Conservation (phyloP, 2,113 vertebrate species). For the Gallinago paraguaiae region DNA sequence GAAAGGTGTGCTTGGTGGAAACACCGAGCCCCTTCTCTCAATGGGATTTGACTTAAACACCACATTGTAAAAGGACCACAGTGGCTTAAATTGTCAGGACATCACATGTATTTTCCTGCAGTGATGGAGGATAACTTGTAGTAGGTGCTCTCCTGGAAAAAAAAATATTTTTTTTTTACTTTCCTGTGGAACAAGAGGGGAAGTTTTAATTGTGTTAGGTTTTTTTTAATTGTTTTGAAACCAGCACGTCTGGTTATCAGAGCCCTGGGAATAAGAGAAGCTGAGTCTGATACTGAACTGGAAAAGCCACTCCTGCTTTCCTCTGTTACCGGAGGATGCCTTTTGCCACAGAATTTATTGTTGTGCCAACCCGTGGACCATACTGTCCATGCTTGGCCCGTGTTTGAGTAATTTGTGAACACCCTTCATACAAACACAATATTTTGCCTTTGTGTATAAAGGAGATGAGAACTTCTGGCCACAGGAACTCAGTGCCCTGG, state of each 20-base stretch:
- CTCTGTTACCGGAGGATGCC: neutral
- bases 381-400: neutral
- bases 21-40: fast-evolving
- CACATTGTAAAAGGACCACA: neutral
- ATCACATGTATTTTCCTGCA: neutral
- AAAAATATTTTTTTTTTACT: neutral
- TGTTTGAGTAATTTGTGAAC: no score
- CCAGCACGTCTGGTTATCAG: neutral
- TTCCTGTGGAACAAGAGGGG: neutral
- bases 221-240: neutral
- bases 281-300: neutral
- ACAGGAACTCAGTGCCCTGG: fast-evolving
- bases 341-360: neutral
- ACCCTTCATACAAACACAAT: fast-evolving
- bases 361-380: neutral
- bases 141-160: neutral
- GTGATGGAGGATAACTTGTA: neutral
- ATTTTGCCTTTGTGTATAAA: fast-evolving
- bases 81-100: neutral
- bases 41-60: neutral
- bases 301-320: no score
- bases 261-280: neutral
- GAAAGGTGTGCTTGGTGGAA: neutral
- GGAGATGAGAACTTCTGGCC: neutral
- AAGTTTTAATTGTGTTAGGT: neutral